Conservation (phyloP, 2,888 invertebrate species). For the Ormyrus pomaceus region DNA sequence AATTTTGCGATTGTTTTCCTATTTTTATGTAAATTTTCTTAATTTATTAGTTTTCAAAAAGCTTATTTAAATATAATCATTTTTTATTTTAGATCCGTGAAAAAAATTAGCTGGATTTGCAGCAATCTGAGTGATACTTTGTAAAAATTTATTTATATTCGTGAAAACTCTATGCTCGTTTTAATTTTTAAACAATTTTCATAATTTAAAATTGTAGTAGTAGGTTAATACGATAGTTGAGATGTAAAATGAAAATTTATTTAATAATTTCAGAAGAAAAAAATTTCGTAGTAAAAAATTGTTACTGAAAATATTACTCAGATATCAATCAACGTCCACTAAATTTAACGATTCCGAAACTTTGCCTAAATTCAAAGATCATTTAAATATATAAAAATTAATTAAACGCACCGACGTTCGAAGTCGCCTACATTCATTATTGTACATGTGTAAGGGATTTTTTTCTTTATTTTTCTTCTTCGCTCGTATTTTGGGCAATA, state of each 20-base stretch:
- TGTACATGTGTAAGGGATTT: constrained; percentile 57
- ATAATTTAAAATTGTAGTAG: background rate
- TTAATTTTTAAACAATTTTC: background rate
- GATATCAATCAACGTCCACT: background rate
- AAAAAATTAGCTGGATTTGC: no score
- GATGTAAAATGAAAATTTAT: no score
- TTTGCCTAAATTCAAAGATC: background rate
- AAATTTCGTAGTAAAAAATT: no score
- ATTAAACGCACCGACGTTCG: constrained; percentile 62
- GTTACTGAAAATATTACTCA: no score
- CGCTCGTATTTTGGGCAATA: constrained; percentile 59
- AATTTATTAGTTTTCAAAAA: background rate
- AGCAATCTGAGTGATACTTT: no score
- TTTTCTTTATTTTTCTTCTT: constrained; percentile 57
- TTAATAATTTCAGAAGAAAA: no score
- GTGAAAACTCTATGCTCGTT: no score
- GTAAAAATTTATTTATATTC: no score
- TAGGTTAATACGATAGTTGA: no score
- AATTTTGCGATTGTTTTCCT: constrained; percentile 4
- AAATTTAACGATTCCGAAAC: background rate
- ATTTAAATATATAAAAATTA: constrained; percentile 42
- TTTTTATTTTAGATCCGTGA: no score
- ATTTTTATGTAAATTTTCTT: constrained; percentile 22
- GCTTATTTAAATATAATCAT: background rate
- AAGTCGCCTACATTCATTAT: constrained; percentile 67